These are phyloP conservation scores for Erebia epiphron DNA, from an alignment of 2,888 invertebrate species.

Conservation along the genomic window DNA sequence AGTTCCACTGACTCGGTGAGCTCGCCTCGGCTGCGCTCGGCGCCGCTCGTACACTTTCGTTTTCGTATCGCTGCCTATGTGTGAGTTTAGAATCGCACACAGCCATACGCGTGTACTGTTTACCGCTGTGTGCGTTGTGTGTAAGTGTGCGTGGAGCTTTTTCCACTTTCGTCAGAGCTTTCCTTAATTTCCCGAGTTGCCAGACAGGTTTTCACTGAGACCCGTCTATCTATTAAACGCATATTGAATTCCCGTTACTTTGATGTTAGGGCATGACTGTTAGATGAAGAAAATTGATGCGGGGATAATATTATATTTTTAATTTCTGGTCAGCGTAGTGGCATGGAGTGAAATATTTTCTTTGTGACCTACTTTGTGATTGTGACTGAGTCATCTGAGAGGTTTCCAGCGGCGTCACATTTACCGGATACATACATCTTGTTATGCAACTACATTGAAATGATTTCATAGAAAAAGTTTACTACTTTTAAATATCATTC, in stretches of 20 bases:
- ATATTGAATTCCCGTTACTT: constrained; percentile 30
- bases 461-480: constrained; percentile 12
- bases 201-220: constrained; percentile 67
- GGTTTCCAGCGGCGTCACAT: constrained; percentile 26
- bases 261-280: constrained; percentile 41
- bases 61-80: constrained; percentile 72
- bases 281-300: constrained; percentile 34
- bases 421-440: constrained; percentile 36
- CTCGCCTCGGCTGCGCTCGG: constrained; percentile 80
- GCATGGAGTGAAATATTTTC: constrained; percentile 30
- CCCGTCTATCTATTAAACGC: constrained; percentile 39
- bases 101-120: constrained; percentile 2
- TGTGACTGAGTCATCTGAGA: constrained; percentile 34
- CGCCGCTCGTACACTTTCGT: constrained; percentile 79
- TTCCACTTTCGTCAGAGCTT: constrained; percentile 80
- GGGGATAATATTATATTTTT: constrained; percentile 39
- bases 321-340: constrained; percentile 8
- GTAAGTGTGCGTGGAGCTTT: constrained; percentile 63
- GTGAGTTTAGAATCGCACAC: constrained; percentile 46
- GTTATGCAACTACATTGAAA: constrained; percentile 32
- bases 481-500: neutral
- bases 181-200: constrained; percentile 76
- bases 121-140: constrained; percentile 28
- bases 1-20: constrained; percentile 82
- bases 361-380: constrained; percentile 37